Conservation (phyloP, 2,113 vertebrate species). For the Pampusana beccarii region DNA sequence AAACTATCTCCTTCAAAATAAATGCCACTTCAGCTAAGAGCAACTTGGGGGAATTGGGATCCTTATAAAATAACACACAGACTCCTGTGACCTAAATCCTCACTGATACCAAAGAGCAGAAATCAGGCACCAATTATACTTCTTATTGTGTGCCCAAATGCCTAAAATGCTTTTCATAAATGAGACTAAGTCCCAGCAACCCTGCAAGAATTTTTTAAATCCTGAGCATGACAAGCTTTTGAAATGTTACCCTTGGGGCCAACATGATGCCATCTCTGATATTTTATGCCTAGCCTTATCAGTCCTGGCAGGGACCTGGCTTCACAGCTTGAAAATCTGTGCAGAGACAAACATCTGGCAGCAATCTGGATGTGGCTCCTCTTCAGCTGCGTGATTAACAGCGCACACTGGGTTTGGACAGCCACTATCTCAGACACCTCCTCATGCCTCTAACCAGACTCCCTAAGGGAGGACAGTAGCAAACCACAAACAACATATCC, state of each 20-base stretch:
- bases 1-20: background rate
- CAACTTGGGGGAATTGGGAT: background rate
- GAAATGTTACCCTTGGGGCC: background rate
- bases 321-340: conserved; percentile 39
- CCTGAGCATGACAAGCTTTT: background rate
- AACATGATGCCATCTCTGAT: background rate
- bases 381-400: background rate
- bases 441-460: background rate
- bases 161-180: conserved; percentile 1
- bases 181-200: background rate
- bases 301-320: background rate
- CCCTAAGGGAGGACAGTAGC: background rate
- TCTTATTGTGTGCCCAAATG: background rate
- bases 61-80: background rate
- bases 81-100: background rate
- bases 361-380: background rate
- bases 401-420: background rate
- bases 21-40: background rate
- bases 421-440: background rate
- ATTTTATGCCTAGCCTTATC: background rate
- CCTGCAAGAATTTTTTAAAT: background rate
- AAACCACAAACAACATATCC: background rate
- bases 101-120: background rate
- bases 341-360: conserved; percentile 36
- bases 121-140: background rate